Base-by-base conservation (phyloP, 2,113 vertebrate species). In the Probosciger aterrimus region DNA sequence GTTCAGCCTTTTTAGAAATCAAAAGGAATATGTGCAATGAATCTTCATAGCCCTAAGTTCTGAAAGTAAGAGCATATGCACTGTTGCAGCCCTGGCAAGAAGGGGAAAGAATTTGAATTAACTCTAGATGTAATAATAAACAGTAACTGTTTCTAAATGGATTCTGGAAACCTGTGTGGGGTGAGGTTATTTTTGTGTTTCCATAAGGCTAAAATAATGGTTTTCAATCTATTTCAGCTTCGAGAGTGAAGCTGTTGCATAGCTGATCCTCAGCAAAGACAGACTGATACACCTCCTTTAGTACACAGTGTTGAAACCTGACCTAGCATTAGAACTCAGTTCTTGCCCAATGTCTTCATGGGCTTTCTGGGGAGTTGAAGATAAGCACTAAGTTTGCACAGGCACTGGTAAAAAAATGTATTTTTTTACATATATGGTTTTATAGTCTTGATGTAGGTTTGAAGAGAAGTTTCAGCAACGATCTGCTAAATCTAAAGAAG, bases 401-500 rank as follows among this genome's bases (percentile, higher is more conserved):
- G 11, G 13, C 53, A 78, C 62, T 71, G 33, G 50, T 90, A 18
- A 69, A 83, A 82, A 57, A 73, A 65, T 3, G 9, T 25, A 33
- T 71, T 88, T 87, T 90, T 95, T 93, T 93, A 91, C 86, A 70
- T 84, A 12, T 41, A 28, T 27, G 79, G 35, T 77, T 92, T 91
- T 95, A 86, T 86, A 90, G 82, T 52, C 52, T 75, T 90, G 35
- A 81, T 9, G 7, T 43, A 78, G 20, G 35, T 69, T 92, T 19
- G 3, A 91, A 90, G 60, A 90, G 41, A 90, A 88, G 19, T 59
- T 88, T 11, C 30, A 62, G 37, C 60, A 86, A 52, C 49, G 50
- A 90, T 69, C 59, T 94, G 82, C 75, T 95, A 92, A 59, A 88
- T 75, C 73, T 77, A 78, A 81, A 93, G 84, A 82, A 94, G 70